A percentile compares a stretch with the other conserved stretches of the same genome.
Conservation (phyloP, 2,113 vertebrate genomes). For the Stegastes partitus region DNA sequence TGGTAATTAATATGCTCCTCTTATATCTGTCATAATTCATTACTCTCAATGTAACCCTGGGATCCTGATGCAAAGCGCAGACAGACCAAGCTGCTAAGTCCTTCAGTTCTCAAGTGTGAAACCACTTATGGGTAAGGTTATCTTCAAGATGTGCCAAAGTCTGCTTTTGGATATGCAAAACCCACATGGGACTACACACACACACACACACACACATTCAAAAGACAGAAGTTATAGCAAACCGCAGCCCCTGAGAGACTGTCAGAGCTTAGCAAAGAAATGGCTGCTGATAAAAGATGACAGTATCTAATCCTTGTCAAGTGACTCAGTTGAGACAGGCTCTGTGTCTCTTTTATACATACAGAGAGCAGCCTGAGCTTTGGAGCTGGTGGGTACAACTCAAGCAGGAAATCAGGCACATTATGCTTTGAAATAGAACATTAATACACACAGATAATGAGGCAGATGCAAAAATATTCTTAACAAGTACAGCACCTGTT, state of each 20-base stretch:
- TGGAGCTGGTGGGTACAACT: conserved; percentile 30
- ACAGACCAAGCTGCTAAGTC: neutral
- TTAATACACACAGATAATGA: conserved; percentile 31
- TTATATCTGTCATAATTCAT: conserved; percentile 15
- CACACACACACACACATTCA: neutral
- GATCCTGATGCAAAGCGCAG: neutral
- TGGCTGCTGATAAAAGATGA: conserved; percentile 72
- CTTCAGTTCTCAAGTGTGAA: conserved; percentile 29
- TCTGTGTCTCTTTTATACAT: conserved; percentile 48
- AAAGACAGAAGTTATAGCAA: conserved; percentile 43
- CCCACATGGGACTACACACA: conserved; percentile 2
- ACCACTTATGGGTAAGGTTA: conserved; percentile 38
- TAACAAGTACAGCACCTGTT: conserved; percentile 7
- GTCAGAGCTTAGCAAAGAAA: conserved; percentile 61
- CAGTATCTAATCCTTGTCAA: conserved; percentile 67
- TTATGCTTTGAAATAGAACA: conserved; percentile 29
- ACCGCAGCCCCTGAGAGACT: conserved; percentile 66
- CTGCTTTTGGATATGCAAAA: conserved; percentile 31
- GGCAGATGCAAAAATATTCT: conserved; percentile 35
- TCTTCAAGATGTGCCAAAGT: conserved; percentile 33
- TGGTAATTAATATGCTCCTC: conserved; percentile 24
- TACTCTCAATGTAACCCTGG: conserved; percentile 9
- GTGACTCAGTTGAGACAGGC: conserved; percentile 56
- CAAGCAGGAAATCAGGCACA: conserved; percentile 25
- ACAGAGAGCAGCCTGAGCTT: conserved; percentile 41